These are phyloP conservation scores for Celastrina argiolus DNA, from an alignment of 2,888 invertebrate species.

Conservation along the genomic window DNA sequence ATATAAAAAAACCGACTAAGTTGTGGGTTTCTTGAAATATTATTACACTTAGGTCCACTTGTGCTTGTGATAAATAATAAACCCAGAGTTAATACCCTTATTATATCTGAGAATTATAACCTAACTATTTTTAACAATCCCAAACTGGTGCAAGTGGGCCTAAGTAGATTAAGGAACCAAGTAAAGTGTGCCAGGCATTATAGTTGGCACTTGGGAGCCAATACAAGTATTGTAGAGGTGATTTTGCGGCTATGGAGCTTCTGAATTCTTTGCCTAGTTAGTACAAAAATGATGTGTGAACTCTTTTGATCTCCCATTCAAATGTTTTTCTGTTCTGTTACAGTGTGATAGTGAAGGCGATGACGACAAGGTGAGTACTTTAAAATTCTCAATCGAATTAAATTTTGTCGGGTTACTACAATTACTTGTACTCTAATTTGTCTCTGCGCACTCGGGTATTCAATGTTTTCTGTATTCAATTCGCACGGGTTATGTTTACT, in stretches of 20 bases:
- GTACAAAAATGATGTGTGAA: neutral
- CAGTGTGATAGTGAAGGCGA: conserved; percentile 97
- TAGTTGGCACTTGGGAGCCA: too few species aligned
- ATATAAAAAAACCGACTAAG: too few species aligned
- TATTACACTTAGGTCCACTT: too few species aligned
- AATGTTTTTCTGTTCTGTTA: conserved; percentile 70
- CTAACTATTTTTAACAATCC: too few species aligned
- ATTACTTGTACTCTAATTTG: neutral
- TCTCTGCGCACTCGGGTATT: neutral
- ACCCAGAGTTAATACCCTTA: too few species aligned
- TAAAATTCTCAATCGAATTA: conserved; percentile 40
- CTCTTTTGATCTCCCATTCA: conserved; percentile 21
- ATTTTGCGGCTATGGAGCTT: neutral
- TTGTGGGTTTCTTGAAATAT: too few species aligned
- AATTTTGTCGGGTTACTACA: neutral
- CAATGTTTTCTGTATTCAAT: conserved; percentile 18
- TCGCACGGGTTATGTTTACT: conserved; percentile 31
- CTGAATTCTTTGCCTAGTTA: neutral
- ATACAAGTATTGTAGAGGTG: neutral
- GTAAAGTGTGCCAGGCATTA: too few species aligned
- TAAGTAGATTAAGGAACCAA: neutral
- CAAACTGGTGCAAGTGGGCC: too few species aligned
- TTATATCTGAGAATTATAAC: too few species aligned
- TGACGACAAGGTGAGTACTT: conserved; percentile 89
- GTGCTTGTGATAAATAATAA: too few species aligned